Evolutionary conservation across 2,113 vertebrate species (phyloP).

Genomic region (Carettochelys insculpta): DNA sequence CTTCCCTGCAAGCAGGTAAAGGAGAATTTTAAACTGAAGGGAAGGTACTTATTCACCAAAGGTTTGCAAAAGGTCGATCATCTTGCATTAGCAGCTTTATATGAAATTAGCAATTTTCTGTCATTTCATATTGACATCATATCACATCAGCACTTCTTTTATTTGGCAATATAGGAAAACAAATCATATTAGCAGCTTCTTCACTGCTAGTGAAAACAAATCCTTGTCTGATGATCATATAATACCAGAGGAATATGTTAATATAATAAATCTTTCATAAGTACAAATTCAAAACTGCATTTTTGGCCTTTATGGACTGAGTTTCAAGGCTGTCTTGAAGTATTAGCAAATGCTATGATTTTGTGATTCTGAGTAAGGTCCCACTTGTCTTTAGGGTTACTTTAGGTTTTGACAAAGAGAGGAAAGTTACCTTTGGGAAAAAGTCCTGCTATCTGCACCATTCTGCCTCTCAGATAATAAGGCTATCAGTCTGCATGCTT

Average conservation of each 20-base stretch:
- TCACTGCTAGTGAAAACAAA: constrained; percentile 3
- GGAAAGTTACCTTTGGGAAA: constrained; percentile 27
- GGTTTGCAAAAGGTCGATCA: fast-evolving
- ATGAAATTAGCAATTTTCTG: not conserved
- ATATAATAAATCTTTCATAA: constrained; percentile 28
- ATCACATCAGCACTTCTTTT: not conserved
- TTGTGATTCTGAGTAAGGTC: constrained; percentile 34
- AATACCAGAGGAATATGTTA: constrained; percentile 21
- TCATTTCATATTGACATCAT: not conserved
- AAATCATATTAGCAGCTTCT: constrained; percentile 38
- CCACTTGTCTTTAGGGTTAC: constrained; percentile 16
- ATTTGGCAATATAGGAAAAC: not conserved
- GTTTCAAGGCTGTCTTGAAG: constrained; percentile 46
- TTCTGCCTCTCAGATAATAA: constrained; percentile 17
- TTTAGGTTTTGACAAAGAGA: constrained; percentile 39
- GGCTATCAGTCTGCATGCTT: not conserved
- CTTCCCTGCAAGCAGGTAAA: not conserved
- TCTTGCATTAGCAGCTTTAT: not conserved
- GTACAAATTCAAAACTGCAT: constrained; percentile 19
- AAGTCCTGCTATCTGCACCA: constrained; percentile 3
- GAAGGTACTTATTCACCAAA: not conserved
- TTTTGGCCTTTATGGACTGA: constrained; percentile 28
- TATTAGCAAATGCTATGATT: constrained; percentile 16
- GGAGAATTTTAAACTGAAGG: fast-evolving
- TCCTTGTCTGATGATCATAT: constrained; percentile 30